phyloP scores from a whole-genome alignment of 2,113 vertebrate genomes.

The Cyprinodon tularosa region DNA sequence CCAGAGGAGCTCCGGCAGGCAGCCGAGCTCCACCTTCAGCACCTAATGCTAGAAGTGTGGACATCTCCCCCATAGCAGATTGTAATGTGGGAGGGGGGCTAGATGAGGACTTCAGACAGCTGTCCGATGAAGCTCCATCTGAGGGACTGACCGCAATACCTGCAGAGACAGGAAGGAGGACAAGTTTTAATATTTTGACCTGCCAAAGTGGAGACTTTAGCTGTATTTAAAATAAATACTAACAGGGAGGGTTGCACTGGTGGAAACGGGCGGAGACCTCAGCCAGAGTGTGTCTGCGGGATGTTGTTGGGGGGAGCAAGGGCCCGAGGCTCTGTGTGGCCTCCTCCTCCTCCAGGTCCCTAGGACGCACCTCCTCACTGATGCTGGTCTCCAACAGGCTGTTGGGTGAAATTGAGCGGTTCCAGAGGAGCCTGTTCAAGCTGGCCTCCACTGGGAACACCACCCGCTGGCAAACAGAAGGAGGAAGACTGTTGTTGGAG shows the following conservation, averaged over 20 bases:
- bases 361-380: slow-evolving; percentile 87
- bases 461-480: slow-evolving; percentile 79
- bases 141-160: slow-evolving; percentile 88
- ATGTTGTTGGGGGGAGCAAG: slow-evolving; percentile 78
- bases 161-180: slow-evolving; percentile 46
- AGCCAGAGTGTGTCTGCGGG: slow-evolving; percentile 91
- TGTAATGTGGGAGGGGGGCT: slow-evolving; percentile 71
- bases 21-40: slow-evolving; percentile 73
- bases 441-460: slow-evolving; percentile 87
- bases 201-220: neutral
- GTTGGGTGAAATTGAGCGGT: slow-evolving; percentile 88
- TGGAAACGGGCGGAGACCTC: slow-evolving; percentile 90
- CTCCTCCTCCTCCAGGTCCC: slow-evolving; percentile 85
- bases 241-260: slow-evolving; percentile 88
- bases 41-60: slow-evolving; percentile 76
- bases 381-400: slow-evolving; percentile 89
- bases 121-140: slow-evolving; percentile 90
- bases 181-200: neutral
- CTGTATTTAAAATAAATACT: slow-evolving; percentile 63
- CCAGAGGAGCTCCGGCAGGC: slow-evolving; percentile 78
- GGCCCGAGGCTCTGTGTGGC: slow-evolving; percentile 75
- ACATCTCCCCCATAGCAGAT: slow-evolving; percentile 71
- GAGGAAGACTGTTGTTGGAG: slow-evolving; percentile 10
- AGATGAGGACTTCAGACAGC: slow-evolving; percentile 87
- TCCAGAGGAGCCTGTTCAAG: slow-evolving; percentile 83